Base-by-base conservation (phyloP, 2,888 invertebrate genomes). In the Xestia rhomboidea region DNA sequence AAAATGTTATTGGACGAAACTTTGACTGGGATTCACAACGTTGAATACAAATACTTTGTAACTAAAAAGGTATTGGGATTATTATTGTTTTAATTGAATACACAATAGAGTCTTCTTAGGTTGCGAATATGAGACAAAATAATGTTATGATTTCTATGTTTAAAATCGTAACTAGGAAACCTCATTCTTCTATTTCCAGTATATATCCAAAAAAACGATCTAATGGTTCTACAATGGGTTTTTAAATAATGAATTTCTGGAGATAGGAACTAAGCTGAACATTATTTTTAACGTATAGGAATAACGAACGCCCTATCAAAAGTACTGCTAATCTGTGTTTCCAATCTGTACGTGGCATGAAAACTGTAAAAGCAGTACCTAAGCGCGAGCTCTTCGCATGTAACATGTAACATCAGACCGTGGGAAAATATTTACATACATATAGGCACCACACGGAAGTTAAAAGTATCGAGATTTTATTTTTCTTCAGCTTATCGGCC, bases 351-450 rank as follows among this genome's bases (percentile, higher is more conserved):
- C 54, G 49, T 64, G 57, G 44, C 34, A n/a, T 72, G 72, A 51
- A 79, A 79, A 68, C 80, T 79, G 73, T 73, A 73, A 72, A 62
- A 41, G 63, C 68, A 27, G 64, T 41, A 30, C 15, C 51, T 63
- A 64, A 79, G 68, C 57, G 84, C 57, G 64, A 49, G 34, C 72
- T 79, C 71, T 62, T 10, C 27, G 41, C 62, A 44, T 67, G n/a
- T 54, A n/a, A 77, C 70, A 70, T 41, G 30, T 46, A 34, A 83
- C 68, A 70, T 49, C 57, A 73, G 38, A 73, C 51, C 81, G 84
- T 81, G 81, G 57, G 84, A 81, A 81, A 68, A 46, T 51, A 60
- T 83, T 46, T 57, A 68, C 67, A 68, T 57, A 30, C 62, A 34
- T 49, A 34, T 30, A 54, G 21, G n/a, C 30, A 63, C 38, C 27